Conservation (phyloP, 2,113 vertebrate species). For the Dendrocopos noguchii region DNA sequence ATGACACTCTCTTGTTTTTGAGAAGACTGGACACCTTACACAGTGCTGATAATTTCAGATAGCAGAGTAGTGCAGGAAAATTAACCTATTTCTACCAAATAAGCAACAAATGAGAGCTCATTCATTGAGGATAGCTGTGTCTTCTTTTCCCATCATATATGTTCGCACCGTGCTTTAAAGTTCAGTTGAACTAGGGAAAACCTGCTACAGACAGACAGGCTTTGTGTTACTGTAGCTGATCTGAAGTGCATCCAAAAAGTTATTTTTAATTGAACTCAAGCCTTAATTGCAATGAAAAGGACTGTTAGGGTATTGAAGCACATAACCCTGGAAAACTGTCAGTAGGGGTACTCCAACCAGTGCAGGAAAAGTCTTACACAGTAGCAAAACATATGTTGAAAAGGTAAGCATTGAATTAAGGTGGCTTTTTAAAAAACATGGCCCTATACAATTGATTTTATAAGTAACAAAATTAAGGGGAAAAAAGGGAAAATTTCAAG, state of each 20-base stretch:
- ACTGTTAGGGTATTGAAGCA: neutral
- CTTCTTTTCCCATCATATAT: neutral
- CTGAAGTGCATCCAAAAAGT: neutral
- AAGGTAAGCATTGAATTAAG: neutral
- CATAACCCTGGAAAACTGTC: neutral
- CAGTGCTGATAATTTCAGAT: neutral
- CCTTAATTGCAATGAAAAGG: neutral
- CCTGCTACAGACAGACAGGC: neutral
- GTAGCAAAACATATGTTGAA: neutral
- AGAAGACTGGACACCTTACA: neutral
- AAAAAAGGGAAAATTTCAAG: neutral
- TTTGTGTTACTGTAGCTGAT: neutral
- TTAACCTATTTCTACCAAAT: neutral
- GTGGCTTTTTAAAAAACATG: neutral
- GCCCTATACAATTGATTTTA: accelerated
- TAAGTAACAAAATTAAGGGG: neutral
- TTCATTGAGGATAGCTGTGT: neutral
- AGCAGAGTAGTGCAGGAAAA: neutral
- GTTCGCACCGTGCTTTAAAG: neutral
- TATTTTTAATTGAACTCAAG: neutral
- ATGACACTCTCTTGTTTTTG: neutral
- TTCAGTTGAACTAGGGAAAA: neutral
- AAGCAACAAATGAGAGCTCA: neutral
- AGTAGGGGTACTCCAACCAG: neutral
- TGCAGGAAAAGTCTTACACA: neutral